These are phyloP conservation scores for Onychorhynchus coronatus DNA, from an alignment of 2,113 vertebrate species.

Conservation along the genomic window DNA sequence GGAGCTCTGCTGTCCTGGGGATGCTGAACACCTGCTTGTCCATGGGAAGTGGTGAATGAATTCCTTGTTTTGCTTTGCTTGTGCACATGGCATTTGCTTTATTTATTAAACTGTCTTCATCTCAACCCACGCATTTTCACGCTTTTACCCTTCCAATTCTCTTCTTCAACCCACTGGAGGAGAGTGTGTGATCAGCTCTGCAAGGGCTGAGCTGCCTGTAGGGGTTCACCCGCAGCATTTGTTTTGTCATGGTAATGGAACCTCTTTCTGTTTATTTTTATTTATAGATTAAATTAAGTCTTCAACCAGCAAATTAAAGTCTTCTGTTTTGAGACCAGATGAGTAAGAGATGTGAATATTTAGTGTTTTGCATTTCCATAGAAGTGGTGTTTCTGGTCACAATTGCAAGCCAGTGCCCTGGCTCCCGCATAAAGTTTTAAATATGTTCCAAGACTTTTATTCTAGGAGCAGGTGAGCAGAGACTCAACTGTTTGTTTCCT, in stretches of 20 bases:
- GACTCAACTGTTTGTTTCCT: too few species aligned
- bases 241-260: not conserved
- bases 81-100: not conserved
- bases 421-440: not conserved
- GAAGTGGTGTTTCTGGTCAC: not conserved
- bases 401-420: not conserved
- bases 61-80: not conserved
- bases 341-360: not conserved
- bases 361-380: not conserved
- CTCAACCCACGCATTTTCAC: not conserved
- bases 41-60: not conserved
- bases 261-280: not conserved
- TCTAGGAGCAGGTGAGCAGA: too few species aligned
- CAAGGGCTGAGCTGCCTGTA: not conserved
- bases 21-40: not conserved
- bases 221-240: not conserved
- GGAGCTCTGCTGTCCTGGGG: not conserved
- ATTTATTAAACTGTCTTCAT: not conserved
- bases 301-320: not conserved
- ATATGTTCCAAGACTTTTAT: not conserved
- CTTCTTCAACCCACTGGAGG: not conserved
- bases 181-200: not conserved
- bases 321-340: not conserved
- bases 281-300: not conserved
- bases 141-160: not conserved